Base-by-base conservation (phyloP, 2,888 invertebrate species). In the Hipparchia semele region DNA sequence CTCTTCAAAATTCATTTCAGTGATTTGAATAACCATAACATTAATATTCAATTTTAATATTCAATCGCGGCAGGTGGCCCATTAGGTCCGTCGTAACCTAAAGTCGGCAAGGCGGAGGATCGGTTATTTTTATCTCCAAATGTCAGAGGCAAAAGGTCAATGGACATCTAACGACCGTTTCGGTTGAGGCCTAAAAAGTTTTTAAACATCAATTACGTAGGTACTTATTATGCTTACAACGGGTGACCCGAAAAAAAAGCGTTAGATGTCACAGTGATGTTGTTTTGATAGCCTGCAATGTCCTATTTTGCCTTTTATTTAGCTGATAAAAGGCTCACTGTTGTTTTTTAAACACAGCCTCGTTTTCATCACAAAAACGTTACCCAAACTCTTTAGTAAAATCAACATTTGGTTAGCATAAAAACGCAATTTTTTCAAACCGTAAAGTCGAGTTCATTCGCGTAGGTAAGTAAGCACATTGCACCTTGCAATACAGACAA, bases 1-100 rank as follows among this genome's bases (percentile, higher is more conserved):
- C 23, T 23, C 23, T 56, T 56, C 13, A n/a, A n/a, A 6, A n/a
- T 56, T n/a, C 2, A 56, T 56, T 56, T 56, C 56, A 56, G n/a
- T 53, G 53, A 59, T 7, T 61, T 45, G 4, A 46, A 39, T 46
- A n/a, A n/a, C n/a, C 46, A n/a, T 61, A 45, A 45, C n/a, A 46
- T 61, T n/a, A n/a, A n/a, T n/a, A n/a, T n/a, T n/a, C n/a, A n/a
- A n/a, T 45, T 61, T 62, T 46, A 62, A 62, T 62, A 62, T 46
- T 13, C 13, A 46, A 62, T 9, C 46, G 46, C 62, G 49, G 62
- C n/a, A 9, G 46, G 46, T 46, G 8, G 45, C 5, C 62, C 46
- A 49, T 62, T 62, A 62, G 49, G 13, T 1, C 13, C 46, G 46
- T 62, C 62, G 62, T 62, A 62, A 62, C 49, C 62, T n/a, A 62